These are phyloP conservation scores for Cheilosia grossa DNA, from an alignment of 2,888 invertebrate species.

Conservation along the genomic window DNA sequence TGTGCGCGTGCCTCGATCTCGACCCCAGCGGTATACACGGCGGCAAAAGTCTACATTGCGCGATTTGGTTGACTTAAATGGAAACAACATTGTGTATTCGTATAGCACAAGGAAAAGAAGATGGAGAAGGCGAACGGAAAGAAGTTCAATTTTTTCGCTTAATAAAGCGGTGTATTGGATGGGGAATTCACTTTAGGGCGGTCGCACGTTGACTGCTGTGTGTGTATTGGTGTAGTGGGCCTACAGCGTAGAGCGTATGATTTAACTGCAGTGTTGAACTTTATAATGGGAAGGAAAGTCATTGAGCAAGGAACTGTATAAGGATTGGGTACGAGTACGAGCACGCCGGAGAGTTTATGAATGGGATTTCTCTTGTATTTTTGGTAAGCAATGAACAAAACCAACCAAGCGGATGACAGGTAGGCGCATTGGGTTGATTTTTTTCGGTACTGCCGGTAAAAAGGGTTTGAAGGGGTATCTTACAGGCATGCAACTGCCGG, in stretches of 20 bases:
- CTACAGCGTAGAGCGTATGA: background rate
- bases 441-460: too few relatives aligned
- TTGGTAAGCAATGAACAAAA: background rate
- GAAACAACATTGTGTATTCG: background rate
- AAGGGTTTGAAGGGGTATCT: too few relatives aligned
- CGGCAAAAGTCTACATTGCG: conserved; percentile 19
- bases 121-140: conserved; percentile 9
- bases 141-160: conserved; percentile 26
- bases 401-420: background rate
- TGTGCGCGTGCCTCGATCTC: conserved; percentile 53
- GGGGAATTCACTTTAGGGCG: conserved; percentile 50
- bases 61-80: conserved; percentile 25
- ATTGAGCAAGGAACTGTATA: background rate
- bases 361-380: background rate
- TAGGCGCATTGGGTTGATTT: too few relatives aligned
- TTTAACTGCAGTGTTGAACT: background rate
- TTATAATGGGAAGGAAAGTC: background rate
- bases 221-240: conserved; percentile 18
- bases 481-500: too few relatives aligned
- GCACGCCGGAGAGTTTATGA: background rate
- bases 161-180: conserved; percentile 5
- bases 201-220: background rate
- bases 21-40: background rate
- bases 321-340: background rate
- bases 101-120: background rate